These are phyloP conservation scores for Sinonovacula constricta DNA, from an alignment of 1,140 invertebrate species.

Conservation along the genomic window DNA sequence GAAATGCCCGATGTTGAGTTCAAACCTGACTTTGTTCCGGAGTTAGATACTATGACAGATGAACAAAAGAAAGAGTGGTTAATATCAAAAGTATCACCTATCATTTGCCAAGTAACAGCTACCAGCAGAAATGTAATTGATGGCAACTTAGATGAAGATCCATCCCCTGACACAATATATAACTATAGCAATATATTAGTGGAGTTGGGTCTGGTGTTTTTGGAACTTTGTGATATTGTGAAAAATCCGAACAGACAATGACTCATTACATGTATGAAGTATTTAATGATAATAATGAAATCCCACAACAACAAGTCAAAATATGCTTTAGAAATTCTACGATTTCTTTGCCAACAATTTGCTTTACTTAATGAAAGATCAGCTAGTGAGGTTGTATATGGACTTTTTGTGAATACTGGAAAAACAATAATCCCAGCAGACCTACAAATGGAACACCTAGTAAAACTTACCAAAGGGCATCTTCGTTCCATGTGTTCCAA, in stretches of 20 bases:
- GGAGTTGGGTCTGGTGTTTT: constrained; percentile 34
- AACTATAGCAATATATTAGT: constrained; percentile 28
- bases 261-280: constrained; percentile 40
- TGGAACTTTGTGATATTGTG: constrained; percentile 28
- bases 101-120: constrained; percentile 2
- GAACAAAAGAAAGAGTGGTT: constrained; percentile 34
- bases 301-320: constrained; percentile 51
- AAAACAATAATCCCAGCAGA: constrained; percentile 17
- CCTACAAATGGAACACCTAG: constrained; percentile 40
- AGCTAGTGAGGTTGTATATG: constrained; percentile 23
- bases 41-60: not conserved
- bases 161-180: constrained; percentile 4
- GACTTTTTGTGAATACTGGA: constrained; percentile 45
- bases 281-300: constrained; percentile 51
- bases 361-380: constrained; percentile 15
- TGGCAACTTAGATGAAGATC: not conserved
- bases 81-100: not conserved
- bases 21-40: constrained; percentile 11
- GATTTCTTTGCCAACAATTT: constrained; percentile 30
- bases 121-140: constrained; percentile 1
- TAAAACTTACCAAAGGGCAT: constrained; percentile 21
- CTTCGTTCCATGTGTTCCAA: constrained; percentile 32
- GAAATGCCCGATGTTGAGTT: constrained; percentile 1
- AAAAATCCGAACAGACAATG: constrained; percentile 35
- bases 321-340: constrained; percentile 52